Percentiles rank a stretch among this genome's conserved stretches.
Conservation (phyloP, 2,113 vertebrate genomes). For the Onychostruthus taczanowskii region DNA sequence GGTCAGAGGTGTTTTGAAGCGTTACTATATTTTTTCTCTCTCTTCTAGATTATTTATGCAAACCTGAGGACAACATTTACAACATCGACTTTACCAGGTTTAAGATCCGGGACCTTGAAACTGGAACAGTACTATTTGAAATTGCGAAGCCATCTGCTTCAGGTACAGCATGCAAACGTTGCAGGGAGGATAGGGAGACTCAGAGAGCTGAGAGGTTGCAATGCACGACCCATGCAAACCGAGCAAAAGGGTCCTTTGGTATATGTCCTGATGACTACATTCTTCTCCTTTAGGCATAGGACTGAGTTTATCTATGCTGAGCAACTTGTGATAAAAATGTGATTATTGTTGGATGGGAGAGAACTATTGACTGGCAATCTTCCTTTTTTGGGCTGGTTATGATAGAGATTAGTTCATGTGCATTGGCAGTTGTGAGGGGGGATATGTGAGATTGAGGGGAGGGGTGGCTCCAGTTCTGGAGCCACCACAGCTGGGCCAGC, state of each 20-base stretch:
- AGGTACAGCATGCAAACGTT: constrained; percentile 61
- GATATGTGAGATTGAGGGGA: neutral
- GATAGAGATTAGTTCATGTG: neutral
- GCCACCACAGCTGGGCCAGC: neutral
- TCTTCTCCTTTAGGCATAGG: neutral
- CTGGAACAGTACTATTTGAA: constrained; percentile 93
- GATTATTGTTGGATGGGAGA: neutral
- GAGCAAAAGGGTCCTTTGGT: neutral
- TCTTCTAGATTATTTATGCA: constrained; percentile 90
- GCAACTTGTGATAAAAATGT: neutral
- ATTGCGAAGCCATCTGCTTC: constrained; percentile 93
- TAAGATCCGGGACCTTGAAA: constrained; percentile 97
- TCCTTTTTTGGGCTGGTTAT: neutral
- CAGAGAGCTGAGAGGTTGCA: neutral
- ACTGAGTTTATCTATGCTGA: neutral
- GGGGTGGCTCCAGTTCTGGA: neutral
- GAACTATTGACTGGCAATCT: neutral
- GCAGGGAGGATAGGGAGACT: neutral
- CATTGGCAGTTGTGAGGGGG: neutral
- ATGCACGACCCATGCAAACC: neutral
- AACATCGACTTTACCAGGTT: constrained; percentile 97
- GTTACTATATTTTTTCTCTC: neutral
- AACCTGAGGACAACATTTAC: constrained; percentile 93
- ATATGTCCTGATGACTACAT: neutral
- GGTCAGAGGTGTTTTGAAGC: neutral